Conservation (phyloP, 2,797 vertebrate genomes). For the Petrocephalus sullivani region DNA sequence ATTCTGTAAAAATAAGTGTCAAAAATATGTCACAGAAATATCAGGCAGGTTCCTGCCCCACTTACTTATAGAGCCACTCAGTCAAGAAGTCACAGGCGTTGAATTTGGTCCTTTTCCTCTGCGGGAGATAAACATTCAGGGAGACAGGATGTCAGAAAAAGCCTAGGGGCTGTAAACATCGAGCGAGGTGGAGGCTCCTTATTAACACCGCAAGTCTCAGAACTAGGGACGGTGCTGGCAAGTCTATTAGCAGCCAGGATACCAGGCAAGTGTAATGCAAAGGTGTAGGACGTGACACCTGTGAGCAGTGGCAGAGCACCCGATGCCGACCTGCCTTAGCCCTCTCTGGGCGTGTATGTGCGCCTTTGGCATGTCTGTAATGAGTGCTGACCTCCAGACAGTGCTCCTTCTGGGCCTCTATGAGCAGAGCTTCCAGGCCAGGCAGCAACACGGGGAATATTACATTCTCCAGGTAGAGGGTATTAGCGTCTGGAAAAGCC, state of each 20-base stretch:
- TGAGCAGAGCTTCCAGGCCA: slow-evolving; percentile 72
- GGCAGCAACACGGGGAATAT: slow-evolving; percentile 79
- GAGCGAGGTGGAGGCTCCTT: not conserved
- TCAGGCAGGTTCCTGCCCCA: slow-evolving; percentile 21
- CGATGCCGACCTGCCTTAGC: no score
- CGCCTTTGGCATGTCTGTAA: not conserved
- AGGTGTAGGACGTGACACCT: not conserved
- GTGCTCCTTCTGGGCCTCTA: slow-evolving; percentile 63
- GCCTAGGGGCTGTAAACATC: not conserved
- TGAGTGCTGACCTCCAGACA: slow-evolving; percentile 69
- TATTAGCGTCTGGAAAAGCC: slow-evolving; percentile 61
- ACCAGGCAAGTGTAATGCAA: not conserved
- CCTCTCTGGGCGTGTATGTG: not conserved
- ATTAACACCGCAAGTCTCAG: not conserved
- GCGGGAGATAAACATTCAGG: slow-evolving; percentile 39
- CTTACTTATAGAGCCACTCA: slow-evolving; percentile 93
- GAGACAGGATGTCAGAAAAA: not conserved
- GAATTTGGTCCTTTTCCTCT: slow-evolving; percentile 78
- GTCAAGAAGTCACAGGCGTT: slow-evolving; percentile 81
- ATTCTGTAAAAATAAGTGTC: not conserved
- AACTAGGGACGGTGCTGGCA: not conserved
- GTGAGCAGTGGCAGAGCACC: not conserved
- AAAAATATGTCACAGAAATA: not conserved
- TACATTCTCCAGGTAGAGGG: slow-evolving; percentile 61
- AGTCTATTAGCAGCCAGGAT: not conserved